Percentiles rank a stretch among this genome's conserved stretches.
These are phyloP conservation scores for Agonopterix arenella DNA, from an alignment of 2,888 invertebrate genomes.

Conservation along the genomic window DNA sequence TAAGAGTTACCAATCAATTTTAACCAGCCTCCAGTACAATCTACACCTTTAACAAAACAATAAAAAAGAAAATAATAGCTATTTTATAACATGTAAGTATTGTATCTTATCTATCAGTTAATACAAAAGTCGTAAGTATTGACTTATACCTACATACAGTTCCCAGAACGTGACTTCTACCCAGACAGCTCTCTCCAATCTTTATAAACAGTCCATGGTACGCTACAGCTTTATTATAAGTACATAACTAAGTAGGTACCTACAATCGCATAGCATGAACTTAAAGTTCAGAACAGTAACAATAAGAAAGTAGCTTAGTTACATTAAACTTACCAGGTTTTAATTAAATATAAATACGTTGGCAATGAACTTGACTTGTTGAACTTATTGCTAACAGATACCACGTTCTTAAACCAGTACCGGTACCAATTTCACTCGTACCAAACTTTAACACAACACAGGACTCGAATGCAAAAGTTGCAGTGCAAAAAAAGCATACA, in stretches of 20 bases:
- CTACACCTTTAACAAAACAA: background rate
- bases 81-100: background rate
- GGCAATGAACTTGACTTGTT: conserved; percentile 54
- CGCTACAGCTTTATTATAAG: background rate
- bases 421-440: conserved; percentile 50
- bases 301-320: conserved; percentile 35
- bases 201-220: conserved; percentile 3
- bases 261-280: conserved; percentile 3
- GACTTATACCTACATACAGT: conserved; percentile 3
- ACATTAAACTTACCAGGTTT: conserved; percentile 53
- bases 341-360: conserved; percentile 52
- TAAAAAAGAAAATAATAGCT: background rate
- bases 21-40: background rate
- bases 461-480: conserved; percentile 35
- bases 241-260: conserved; percentile 1
- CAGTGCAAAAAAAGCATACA: conserved; percentile 28
- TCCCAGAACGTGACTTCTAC: conserved; percentile 17
- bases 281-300: conserved; percentile 29
- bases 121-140: background rate
- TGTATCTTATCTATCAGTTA: background rate
- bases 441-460: conserved; percentile 33
- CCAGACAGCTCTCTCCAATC: conserved; percentile 18
- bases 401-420: conserved; percentile 31
- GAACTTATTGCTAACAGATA: conserved; percentile 44
- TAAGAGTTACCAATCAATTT: no score